These are phyloP conservation scores for Anthonomus grandis DNA, from an alignment of 1,140 invertebrate genomes.

Conservation along the genomic window DNA sequence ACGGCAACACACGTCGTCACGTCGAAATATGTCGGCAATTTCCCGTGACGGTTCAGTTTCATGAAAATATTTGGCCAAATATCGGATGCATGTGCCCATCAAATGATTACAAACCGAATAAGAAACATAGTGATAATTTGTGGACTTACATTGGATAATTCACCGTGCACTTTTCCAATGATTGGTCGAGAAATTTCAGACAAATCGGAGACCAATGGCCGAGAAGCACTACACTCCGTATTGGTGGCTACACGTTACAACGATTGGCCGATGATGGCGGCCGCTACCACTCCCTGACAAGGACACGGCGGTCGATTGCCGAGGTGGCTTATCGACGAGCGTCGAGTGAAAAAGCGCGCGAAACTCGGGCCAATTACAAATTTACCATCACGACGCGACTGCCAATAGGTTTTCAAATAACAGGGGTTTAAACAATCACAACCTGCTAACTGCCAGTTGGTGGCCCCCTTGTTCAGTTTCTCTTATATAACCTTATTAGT, in stretches of 20 bases:
- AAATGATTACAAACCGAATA: neutral
- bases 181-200: conserved; percentile 66
- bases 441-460: neutral
- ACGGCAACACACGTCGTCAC: neutral
- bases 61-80: neutral
- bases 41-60: too few relatives aligned
- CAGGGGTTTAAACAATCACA: neutral
- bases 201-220: conserved; percentile 65
- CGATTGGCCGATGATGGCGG: conserved; percentile 35
- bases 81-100: too few relatives aligned
- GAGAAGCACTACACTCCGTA: conserved; percentile 58
- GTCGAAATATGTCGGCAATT: too few relatives aligned
- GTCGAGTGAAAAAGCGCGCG: conserved; percentile 41
- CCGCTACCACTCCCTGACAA: conserved; percentile 55
- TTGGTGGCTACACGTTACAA: conserved; percentile 50
- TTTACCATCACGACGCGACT: conserved; percentile 29
- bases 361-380: conserved; percentile 49
- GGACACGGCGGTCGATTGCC: conserved; percentile 46
- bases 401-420: conserved; percentile 22
- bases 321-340: conserved; percentile 42
- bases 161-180: conserved; percentile 63
- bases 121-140: conserved; percentile 61
- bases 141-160: conserved; percentile 78
- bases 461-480: too few relatives aligned
- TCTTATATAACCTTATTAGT: too few relatives aligned